Evolutionary conservation across 2,888 invertebrate genomes (phyloP).

Genomic region (Hypolimnas misippus): DNA sequence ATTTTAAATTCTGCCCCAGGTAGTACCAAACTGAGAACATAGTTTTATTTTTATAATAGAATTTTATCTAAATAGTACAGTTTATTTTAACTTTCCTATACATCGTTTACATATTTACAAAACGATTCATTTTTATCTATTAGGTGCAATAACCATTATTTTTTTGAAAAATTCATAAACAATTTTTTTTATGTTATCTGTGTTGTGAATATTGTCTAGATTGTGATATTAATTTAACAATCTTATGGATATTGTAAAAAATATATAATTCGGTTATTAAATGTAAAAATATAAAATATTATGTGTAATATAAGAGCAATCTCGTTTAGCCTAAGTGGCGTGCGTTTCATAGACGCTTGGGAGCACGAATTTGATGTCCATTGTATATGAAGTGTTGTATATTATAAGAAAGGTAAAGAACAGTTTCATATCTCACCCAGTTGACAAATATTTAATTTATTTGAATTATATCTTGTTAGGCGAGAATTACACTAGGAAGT

Average conservation of each 20-base stretch:
- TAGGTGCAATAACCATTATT: conserved; percentile 29
- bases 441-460: too few relatives aligned
- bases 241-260: conserved; percentile 16
- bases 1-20: conserved; percentile 92
- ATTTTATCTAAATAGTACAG: conserved; percentile 12
- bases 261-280: conserved; percentile 5
- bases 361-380: neutral
- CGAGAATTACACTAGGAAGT: too few relatives aligned
- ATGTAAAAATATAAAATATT: conserved; percentile 12
- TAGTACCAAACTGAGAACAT: conserved; percentile 56
- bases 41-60: conserved; percentile 13
- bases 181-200: conserved; percentile 19
- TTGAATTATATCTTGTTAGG: too few relatives aligned
- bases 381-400: neutral
- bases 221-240: conserved; percentile 58
- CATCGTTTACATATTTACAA: conserved; percentile 6
- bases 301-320: neutral
- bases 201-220: conserved; percentile 40
- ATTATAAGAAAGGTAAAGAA: neutral
- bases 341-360: neutral
- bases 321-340: neutral
- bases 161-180: conserved; percentile 5
- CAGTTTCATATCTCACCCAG: too few relatives aligned
- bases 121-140: conserved; percentile 8
- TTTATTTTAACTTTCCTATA: conserved; percentile 36